Conservation (phyloP, 2,113 vertebrate species). For the Plectropomus leopardus region DNA sequence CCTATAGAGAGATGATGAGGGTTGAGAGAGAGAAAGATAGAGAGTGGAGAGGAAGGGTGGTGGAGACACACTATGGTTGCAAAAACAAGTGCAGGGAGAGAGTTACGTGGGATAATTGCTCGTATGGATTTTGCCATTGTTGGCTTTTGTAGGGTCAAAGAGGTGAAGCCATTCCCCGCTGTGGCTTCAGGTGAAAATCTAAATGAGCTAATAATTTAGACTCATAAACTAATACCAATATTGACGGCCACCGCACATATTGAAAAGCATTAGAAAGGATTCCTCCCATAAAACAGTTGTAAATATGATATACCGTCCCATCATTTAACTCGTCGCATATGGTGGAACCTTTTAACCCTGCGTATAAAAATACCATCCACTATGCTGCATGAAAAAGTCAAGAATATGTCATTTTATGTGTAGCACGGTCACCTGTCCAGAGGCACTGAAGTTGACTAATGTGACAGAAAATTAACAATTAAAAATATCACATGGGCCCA, state of each 20-base stretch:
- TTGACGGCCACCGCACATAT: slow-evolving; percentile 54
- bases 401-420: slow-evolving; percentile 54
- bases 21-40: not conserved
- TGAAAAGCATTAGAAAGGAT: slow-evolving; percentile 57
- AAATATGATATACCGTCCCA: slow-evolving; percentile 67
- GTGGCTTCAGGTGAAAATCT: slow-evolving; percentile 68
- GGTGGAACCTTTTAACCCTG: slow-evolving; percentile 23
- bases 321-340: slow-evolving; percentile 54
- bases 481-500: slow-evolving; percentile 77
- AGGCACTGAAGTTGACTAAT: slow-evolving; percentile 75
- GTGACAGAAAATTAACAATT: slow-evolving; percentile 86
- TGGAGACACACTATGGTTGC: slow-evolving; percentile 39
- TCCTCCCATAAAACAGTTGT: slow-evolving; percentile 61
- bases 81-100: slow-evolving; percentile 33
- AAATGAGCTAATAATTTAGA: slow-evolving; percentile 75
- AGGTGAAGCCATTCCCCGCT: slow-evolving; percentile 58
- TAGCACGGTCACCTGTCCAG: slow-evolving; percentile 75
- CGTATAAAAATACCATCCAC: slow-evolving; percentile 43
- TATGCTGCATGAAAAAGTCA: slow-evolving; percentile 35
- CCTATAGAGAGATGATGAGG: slow-evolving; percentile 30
- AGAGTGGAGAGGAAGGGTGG: slow-evolving; percentile 33
- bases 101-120: slow-evolving; percentile 71
- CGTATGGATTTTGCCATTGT: slow-evolving; percentile 79
- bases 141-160: slow-evolving; percentile 71
- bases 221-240: slow-evolving; percentile 72